Percentiles rank a stretch among this genome's conserved stretches.
Conservation (phyloP, 1,140 invertebrate species). For the Phenacoccus solenopsis region DNA sequence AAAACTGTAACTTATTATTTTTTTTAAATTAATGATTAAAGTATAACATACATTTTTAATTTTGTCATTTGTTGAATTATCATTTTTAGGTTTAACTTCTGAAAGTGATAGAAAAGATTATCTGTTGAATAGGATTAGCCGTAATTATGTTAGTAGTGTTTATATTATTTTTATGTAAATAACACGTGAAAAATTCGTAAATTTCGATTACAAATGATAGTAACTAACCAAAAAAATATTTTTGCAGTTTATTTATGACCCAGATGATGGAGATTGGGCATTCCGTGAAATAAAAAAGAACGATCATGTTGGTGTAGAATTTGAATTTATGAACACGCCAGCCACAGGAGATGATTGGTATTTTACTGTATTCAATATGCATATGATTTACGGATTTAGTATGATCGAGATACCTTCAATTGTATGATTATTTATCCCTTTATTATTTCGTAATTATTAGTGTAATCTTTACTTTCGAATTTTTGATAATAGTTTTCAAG, state of each 20-base stretch:
- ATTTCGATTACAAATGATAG: no score
- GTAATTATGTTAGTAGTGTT: not conserved
- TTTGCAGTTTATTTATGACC: constrained; percentile 35
- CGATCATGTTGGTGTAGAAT: constrained; percentile 35
- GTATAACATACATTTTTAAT: no score
- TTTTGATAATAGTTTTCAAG: constrained; percentile 38
- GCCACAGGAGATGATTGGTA: constrained; percentile 35
- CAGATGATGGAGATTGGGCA: constrained; percentile 36
- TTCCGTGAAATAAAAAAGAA: constrained; percentile 36
- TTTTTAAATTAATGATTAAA: no score
- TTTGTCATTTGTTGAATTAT: no score
- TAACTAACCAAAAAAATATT: not conserved
- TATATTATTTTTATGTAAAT: no score
- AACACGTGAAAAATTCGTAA: not conserved
- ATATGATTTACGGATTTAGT: constrained; percentile 35
- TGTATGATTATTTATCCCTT: no score
- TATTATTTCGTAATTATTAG: no score
- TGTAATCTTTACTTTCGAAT: no score
- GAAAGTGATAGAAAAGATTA: not conserved
- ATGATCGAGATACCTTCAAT: constrained; percentile 29
- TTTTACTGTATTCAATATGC: constrained; percentile 37
- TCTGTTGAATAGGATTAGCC: not conserved
- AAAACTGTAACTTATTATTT: no score
- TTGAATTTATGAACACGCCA: constrained; percentile 33
- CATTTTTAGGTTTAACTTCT: no score